These are phyloP conservation scores for Pecten maximus DNA, from an alignment of 2,888 invertebrate genomes.

Conservation along the genomic window DNA sequence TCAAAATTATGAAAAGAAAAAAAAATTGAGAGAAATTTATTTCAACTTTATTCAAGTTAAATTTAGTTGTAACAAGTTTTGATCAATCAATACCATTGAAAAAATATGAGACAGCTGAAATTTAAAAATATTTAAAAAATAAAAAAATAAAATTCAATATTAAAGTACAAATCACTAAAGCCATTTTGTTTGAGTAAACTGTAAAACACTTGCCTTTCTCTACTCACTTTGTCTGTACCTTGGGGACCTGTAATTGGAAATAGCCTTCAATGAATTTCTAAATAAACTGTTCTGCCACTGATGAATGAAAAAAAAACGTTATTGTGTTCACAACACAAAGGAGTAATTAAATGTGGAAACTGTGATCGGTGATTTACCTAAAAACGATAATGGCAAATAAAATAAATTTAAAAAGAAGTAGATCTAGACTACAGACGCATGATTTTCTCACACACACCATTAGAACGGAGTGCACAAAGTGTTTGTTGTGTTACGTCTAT, in stretches of 20 bases:
- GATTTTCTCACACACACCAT: not conserved
- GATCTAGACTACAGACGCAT: not conserved
- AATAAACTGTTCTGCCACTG: slow-evolving; percentile 15
- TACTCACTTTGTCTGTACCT: not conserved
- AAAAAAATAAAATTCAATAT: not conserved
- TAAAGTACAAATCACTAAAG: not conserved
- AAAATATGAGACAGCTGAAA: too few relatives aligned
- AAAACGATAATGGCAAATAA: slow-evolving; percentile 3
- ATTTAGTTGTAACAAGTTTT: too few relatives aligned
- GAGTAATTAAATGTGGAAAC: not conserved
- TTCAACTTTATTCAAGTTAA: too few relatives aligned
- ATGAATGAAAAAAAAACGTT: not conserved
- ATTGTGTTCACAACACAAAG: not conserved
- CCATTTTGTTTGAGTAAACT: not conserved
- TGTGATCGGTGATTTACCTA: slow-evolving; percentile 19
- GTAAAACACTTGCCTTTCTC: not conserved
- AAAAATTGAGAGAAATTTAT: too few relatives aligned
- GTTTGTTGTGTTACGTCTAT: not conserved
- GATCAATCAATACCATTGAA: too few relatives aligned
- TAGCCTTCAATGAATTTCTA: not conserved
- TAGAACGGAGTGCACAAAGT: not conserved
- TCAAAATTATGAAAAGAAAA: too few relatives aligned
- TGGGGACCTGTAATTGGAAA: not conserved
- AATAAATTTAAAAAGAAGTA: slow-evolving; percentile 18
- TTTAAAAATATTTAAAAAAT: too few relatives aligned